These are phyloP conservation scores for Chloropsis hardwickii DNA, from an alignment of 2,113 vertebrate species.

Conservation along the genomic window DNA sequence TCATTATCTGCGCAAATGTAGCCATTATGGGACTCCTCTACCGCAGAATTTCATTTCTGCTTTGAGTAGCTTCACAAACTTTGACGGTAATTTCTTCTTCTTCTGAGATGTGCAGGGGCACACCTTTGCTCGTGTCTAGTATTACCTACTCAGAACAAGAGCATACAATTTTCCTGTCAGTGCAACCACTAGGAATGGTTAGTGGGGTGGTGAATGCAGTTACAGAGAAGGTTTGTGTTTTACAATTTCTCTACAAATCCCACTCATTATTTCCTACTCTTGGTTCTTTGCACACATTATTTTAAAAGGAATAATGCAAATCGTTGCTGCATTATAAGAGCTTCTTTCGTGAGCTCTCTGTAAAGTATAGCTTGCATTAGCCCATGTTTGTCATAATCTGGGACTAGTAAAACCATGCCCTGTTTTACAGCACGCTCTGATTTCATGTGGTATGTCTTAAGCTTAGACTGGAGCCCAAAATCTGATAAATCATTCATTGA, in stretches of 20 bases:
- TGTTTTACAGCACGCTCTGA: neutral
- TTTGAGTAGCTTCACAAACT: neutral
- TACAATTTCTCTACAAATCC: neutral
- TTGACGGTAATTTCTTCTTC: neutral
- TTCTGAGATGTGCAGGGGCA: neutral
- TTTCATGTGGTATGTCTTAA: neutral
- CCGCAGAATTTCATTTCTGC: neutral
- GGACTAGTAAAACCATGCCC: neutral
- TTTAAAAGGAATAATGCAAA: neutral
- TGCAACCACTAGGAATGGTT: neutral
- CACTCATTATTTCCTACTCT: neutral
- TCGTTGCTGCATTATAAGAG: neutral
- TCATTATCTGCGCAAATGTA: neutral
- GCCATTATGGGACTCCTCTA: neutral
- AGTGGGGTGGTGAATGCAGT: neutral
- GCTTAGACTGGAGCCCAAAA: neutral
- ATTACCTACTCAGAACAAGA: neutral
- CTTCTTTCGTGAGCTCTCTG: neutral
- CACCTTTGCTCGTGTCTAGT: neutral
- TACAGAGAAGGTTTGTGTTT: neutral
- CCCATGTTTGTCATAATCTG: neutral
- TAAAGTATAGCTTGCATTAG: neutral
- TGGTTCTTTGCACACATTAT: neutral
- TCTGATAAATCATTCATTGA: neutral
- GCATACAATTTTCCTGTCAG: neutral